These are phyloP conservation scores for Lucifuga dentata DNA, from an alignment of 2,113 vertebrate genomes.

Conservation along the genomic window DNA sequence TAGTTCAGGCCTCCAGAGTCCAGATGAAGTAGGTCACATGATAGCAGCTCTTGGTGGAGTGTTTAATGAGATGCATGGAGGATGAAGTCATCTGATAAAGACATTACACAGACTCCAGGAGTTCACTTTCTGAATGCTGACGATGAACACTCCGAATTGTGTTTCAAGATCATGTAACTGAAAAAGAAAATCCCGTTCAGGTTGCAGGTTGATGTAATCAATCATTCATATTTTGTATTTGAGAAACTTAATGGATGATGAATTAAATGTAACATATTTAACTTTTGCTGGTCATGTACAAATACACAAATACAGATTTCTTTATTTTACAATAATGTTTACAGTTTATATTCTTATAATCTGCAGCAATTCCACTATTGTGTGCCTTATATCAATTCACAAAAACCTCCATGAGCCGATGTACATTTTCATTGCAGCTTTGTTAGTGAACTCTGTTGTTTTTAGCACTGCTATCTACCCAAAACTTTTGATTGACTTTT, in stretches of 20 bases:
- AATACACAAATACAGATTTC: conserved; percentile 21
- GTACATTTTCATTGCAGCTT: conserved; percentile 17
- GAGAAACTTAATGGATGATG: conserved; percentile 1
- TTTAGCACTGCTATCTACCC: conserved; percentile 15
- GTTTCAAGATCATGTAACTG: too few species aligned
- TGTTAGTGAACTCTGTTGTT: neutral
- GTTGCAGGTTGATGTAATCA: too few species aligned
- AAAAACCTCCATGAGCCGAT: neutral
- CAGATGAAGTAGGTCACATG: too few species aligned
- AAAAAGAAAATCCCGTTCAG: too few species aligned
- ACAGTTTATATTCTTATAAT: conserved; percentile 29
- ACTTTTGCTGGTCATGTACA: conserved; percentile 17
- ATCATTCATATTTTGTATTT: too few species aligned
- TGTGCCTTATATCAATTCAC: neutral
- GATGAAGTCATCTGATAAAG: too few species aligned
- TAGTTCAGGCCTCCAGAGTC: too few species aligned
- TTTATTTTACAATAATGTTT: conserved; percentile 17
- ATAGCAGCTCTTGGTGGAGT: too few species aligned
- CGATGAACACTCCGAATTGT: too few species aligned
- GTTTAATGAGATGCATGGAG: too few species aligned
- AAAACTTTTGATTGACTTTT: conserved; percentile 1
- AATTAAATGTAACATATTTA: conserved; percentile 7
- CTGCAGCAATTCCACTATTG: neutral
- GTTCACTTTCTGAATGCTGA: too few species aligned
- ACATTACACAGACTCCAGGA: too few species aligned